These are phyloP conservation scores for Nineta flava DNA, from an alignment of 2,888 invertebrate species.

Conservation along the genomic window DNA sequence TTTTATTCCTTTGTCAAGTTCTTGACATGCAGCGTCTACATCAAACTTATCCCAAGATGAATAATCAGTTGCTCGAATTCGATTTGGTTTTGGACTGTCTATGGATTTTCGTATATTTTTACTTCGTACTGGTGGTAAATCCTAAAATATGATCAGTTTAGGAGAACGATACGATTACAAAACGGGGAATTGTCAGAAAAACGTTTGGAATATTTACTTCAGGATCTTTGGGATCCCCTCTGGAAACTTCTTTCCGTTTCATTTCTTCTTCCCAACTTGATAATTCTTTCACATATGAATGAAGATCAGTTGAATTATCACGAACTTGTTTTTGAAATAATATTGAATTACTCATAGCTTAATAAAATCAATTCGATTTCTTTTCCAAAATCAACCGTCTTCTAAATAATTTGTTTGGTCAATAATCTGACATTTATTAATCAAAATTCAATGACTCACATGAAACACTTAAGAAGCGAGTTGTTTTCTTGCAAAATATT, in stretches of 20 bases:
- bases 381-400: too few relatives aligned
- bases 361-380: too few relatives aligned
- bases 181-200: too few relatives aligned
- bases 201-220: background rate
- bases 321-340: constrained; percentile 52
- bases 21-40: constrained; percentile 52
- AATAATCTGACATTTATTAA: too few relatives aligned
- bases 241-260: constrained; percentile 44
- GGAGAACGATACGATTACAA: too few relatives aligned
- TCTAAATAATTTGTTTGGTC: too few relatives aligned
- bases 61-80: constrained; percentile 48
- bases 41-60: constrained; percentile 65
- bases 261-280: constrained; percentile 56
- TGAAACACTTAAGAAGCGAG: too few relatives aligned
- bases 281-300: constrained; percentile 53
- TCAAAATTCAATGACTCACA: too few relatives aligned
- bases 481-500: too few relatives aligned
- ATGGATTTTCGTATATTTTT: constrained; percentile 21
- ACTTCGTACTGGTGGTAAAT: constrained; percentile 35
- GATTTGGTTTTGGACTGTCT: constrained; percentile 20
- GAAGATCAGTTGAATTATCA: constrained; percentile 54
- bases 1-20: constrained; percentile 30
- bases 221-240: background rate
- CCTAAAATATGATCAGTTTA: constrained; percentile 22
- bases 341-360: constrained; percentile 25